phyloP scores from a whole-genome alignment of 2,797 vertebrate species.

The Lates japonicus region DNA sequence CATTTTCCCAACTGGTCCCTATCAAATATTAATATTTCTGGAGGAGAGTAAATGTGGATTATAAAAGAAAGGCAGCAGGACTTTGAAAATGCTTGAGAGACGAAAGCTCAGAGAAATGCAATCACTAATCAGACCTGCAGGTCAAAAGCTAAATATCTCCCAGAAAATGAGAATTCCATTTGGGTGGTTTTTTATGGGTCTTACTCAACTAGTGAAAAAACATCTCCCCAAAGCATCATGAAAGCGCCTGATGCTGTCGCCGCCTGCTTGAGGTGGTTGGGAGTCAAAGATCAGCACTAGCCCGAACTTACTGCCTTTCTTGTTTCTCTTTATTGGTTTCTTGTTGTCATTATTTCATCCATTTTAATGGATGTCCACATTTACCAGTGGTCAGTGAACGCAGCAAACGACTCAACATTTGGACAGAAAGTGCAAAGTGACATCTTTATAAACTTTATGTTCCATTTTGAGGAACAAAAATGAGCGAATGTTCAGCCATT shows the following conservation, averaged over 20 bases:
- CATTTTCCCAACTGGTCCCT: slow-evolving; percentile 72
- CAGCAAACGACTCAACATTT: slow-evolving; percentile 23
- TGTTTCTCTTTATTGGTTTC: slow-evolving; percentile 62
- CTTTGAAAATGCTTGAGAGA: slow-evolving; percentile 56
- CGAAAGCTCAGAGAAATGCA: slow-evolving; percentile 64
- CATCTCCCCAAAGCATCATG: slow-evolving; percentile 59
- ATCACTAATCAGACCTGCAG: slow-evolving; percentile 78
- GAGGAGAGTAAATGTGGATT: slow-evolving; percentile 83
- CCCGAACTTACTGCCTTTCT: slow-evolving; percentile 36
- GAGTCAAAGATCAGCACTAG: slow-evolving; percentile 46
- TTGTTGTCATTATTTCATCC: slow-evolving; percentile 68
- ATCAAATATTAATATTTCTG: slow-evolving; percentile 88
- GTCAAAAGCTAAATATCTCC: slow-evolving; percentile 82
- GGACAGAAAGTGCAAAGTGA: slow-evolving; percentile 29
- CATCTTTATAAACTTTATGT: slow-evolving; percentile 63
- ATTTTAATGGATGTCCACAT: slow-evolving; percentile 45
- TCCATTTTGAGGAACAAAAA: slow-evolving; percentile 34
- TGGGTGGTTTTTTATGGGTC: slow-evolving; percentile 64
- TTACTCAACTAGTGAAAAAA: slow-evolving; percentile 56
- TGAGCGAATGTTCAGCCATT: slow-evolving; percentile 25
- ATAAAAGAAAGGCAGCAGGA: slow-evolving; percentile 78
- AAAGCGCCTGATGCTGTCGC: slow-evolving; percentile 30
- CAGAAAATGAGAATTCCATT: slow-evolving; percentile 78
- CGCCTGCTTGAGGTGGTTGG: background rate
- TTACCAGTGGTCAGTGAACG: slow-evolving; percentile 32